Conservation (phyloP, 2,888 invertebrate genomes). For the Tenodera sinensis region DNA sequence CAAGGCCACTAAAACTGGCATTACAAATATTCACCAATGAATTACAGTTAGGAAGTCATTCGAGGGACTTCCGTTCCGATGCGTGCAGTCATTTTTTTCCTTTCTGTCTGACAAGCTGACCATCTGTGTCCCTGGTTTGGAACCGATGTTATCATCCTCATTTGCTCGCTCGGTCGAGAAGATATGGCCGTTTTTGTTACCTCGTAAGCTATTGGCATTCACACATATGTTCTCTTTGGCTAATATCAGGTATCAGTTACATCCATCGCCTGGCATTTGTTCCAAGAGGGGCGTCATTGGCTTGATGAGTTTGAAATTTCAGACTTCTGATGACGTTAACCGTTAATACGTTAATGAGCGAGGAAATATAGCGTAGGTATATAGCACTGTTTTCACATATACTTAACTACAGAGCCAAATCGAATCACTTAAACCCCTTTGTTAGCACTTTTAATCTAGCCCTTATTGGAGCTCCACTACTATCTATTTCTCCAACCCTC, state of each 20-base stretch:
- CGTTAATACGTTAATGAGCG: neutral
- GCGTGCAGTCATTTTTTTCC: neutral
- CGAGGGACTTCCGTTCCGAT: neutral
- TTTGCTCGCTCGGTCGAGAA: neutral
- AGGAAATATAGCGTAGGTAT: neutral
- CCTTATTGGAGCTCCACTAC: too few relatives aligned
- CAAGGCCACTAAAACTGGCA: neutral
- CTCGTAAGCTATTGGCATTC: neutral
- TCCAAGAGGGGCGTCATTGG: neutral
- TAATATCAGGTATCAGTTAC: neutral
- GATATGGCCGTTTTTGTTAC: neutral
- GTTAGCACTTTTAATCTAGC: too few relatives aligned
- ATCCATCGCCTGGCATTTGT: neutral
- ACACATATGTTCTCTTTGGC: neutral
- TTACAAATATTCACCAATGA: neutral
- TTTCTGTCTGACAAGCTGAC: neutral
- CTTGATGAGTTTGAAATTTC: neutral
- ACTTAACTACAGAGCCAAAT: too few relatives aligned
- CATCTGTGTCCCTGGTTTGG: neutral
- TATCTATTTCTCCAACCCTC: too few relatives aligned
- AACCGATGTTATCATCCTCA: neutral
- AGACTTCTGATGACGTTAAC: neutral
- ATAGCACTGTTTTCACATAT: too few relatives aligned
- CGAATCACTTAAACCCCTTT: too few relatives aligned
- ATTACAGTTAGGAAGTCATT: neutral